Evolutionary conservation across 1,140 invertebrate genomes (phyloP).

Genomic region (Ips typographus): DNA sequence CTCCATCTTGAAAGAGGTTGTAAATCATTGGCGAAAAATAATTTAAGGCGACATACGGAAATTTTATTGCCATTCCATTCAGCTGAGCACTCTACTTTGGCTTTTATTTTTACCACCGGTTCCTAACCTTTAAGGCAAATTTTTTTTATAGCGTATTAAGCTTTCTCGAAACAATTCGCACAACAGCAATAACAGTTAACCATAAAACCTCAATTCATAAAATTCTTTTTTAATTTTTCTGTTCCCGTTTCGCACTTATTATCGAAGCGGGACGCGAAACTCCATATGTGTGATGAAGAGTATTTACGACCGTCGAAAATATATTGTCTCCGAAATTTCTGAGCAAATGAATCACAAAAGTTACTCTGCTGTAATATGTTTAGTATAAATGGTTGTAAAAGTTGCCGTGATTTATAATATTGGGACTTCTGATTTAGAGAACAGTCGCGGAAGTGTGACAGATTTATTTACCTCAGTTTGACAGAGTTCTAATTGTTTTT

Average conservation of each 20-base stretch:
- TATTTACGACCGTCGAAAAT: slow-evolving; percentile 32
- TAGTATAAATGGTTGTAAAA: slow-evolving; percentile 33
- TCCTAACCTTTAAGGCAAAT: no score
- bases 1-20: no score
- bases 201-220: neutral
- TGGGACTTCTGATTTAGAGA: slow-evolving; percentile 26
- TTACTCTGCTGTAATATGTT: slow-evolving; percentile 34
- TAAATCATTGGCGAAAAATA: no score
- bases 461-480: slow-evolving; percentile 25
- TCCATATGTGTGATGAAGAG: slow-evolving; percentile 32
- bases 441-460: slow-evolving; percentile 10
- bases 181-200: neutral
- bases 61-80: no score
- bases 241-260: slow-evolving; percentile 13
- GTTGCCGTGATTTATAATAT: slow-evolving; percentile 32
- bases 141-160: no score
- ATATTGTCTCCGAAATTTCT: slow-evolving; percentile 36
- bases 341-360: slow-evolving; percentile 36
- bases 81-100: no score
- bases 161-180: no score
- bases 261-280: slow-evolving; percentile 16
- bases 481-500: slow-evolving; percentile 25
- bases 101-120: no score
- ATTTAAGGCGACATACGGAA: no score
- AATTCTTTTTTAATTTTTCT: slow-evolving; percentile 19